Conservation (phyloP, 2,888 invertebrate genomes). For the Celastrina argiolus region DNA sequence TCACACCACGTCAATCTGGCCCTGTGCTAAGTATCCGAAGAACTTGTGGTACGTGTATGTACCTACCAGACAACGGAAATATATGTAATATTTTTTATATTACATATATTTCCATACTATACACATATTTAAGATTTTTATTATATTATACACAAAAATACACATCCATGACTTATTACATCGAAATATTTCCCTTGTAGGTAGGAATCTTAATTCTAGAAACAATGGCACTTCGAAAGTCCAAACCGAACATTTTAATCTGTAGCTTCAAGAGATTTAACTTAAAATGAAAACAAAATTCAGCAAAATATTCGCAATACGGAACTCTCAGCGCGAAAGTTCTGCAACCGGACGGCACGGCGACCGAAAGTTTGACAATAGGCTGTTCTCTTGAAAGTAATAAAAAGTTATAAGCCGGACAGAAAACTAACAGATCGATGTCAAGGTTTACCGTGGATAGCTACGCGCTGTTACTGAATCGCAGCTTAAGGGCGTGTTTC, state of each 20-base stretch:
- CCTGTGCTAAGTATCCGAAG: no score
- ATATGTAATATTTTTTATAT: no score
- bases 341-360: conserved; percentile 4
- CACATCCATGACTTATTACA: no score
- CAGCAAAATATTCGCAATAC: conserved; percentile 3
- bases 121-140: no score
- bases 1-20: no score
- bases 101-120: no score
- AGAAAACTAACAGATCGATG: not conserved
- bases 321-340: not conserved
- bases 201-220: not conserved
- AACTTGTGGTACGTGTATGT: no score
- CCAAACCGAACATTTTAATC: not conserved
- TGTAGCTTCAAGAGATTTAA: not conserved
- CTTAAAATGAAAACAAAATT: conserved; percentile 10
- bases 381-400: conserved; percentile 5
- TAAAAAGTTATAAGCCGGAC: not conserved
- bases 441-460: not conserved
- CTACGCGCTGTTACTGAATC: no score
- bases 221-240: not conserved
- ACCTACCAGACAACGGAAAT: no score
- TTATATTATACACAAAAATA: no score
- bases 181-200: not conserved
- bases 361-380: conserved; percentile 18
- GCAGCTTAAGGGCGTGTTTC: no score